These are phyloP conservation scores for Drosophila mimica DNA, from an alignment of 2,888 invertebrate species.

Conservation along the genomic window DNA sequence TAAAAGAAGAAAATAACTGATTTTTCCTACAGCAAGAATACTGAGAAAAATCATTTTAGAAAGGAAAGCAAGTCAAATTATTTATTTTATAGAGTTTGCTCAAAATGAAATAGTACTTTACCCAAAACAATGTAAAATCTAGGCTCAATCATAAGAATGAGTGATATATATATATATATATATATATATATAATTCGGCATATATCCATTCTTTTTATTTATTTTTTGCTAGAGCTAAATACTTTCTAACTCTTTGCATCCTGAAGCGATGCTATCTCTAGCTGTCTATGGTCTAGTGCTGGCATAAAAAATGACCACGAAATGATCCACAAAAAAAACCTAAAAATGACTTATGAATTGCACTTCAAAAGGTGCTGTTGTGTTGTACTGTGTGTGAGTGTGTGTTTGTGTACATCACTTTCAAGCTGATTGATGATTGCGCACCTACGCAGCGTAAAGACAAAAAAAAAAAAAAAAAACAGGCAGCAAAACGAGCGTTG, in stretches of 20 bases:
- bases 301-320: conserved; percentile 67
- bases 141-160: not conserved
- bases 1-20: not conserved
- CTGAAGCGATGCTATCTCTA: conserved; percentile 44
- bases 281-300: conserved; percentile 48
- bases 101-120: not conserved
- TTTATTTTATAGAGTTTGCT: not conserved
- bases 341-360: conserved; percentile 73
- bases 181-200: not conserved
- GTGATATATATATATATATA: not conserved
- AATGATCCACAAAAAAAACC: conserved; percentile 64
- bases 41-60: not conserved
- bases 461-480: not conserved
- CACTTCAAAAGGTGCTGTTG: conserved; percentile 48
- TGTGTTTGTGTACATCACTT: conserved; percentile 28
- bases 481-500: conserved; percentile 38
- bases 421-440: conserved; percentile 75
- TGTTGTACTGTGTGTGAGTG: conserved; percentile 1
- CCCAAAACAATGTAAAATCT: not conserved
- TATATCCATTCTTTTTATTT: not conserved
- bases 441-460: conserved; percentile 69
- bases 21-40: too few relatives aligned
- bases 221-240: not conserved
- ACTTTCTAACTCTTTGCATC: conserved; percentile 3
- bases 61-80: not conserved